Evolutionary conservation across 1,140 invertebrate genomes (phyloP).

Genomic region (Bradynema listronoti): DNA sequence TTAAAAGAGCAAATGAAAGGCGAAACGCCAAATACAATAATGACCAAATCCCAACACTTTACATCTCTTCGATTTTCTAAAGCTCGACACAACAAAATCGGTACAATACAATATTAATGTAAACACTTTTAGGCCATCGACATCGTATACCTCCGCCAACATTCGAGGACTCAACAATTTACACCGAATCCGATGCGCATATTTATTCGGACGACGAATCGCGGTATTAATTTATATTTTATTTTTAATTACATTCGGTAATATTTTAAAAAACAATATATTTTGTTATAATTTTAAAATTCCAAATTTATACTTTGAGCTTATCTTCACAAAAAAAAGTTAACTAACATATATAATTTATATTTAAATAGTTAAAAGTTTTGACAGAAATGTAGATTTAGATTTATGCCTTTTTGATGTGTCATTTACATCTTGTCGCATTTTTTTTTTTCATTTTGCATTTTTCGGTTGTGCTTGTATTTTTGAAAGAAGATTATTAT

Average conservation of each 20-base stretch:
- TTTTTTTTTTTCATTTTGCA: not conserved
- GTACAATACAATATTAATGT: no score
- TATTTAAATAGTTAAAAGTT: not conserved
- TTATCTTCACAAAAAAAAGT: not conserved
- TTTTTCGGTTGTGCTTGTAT: not conserved
- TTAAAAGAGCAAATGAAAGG: no score
- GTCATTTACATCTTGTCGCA: not conserved
- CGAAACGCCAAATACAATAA: no score
- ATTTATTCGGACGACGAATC: conserved; percentile 55
- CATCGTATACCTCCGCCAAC: conserved; percentile 19
- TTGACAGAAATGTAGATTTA: not conserved
- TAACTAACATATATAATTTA: not conserved
- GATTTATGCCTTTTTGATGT: conserved; percentile 7
- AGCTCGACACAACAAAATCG: no score
- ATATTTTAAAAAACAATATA: not conserved
- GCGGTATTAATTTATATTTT: conserved; percentile 24
- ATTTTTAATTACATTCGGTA: conserved; percentile 15
- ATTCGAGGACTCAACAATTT: conserved; percentile 56
- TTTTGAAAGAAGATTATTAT: not conserved
- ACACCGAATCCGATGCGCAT: conserved; percentile 48
- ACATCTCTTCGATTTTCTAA: no score
- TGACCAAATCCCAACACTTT: no score
- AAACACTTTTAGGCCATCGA: conserved; percentile 45
- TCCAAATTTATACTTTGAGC: not conserved
- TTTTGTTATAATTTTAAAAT: not conserved